Percentiles rank a stretch among this genome's conserved stretches.
These are phyloP conservation scores for Plusia festucae DNA, from an alignment of 2,888 invertebrate genomes.

Conservation along the genomic window DNA sequence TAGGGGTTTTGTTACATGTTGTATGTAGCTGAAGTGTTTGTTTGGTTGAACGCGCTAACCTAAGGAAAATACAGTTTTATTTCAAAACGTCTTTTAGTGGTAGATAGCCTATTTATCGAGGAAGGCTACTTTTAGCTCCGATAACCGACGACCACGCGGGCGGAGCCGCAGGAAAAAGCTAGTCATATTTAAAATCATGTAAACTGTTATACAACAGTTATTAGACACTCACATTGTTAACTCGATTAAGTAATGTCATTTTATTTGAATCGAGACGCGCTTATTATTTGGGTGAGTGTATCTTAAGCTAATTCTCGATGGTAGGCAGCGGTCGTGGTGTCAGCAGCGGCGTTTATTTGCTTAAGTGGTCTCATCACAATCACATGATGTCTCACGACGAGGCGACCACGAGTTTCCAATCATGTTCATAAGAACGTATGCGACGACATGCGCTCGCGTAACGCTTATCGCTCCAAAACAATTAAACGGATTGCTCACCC, in stretches of 20 bases:
- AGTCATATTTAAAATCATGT: slow-evolving; percentile 23
- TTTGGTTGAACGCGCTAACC: no score
- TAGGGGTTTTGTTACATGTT: no score
- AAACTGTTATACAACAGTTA: slow-evolving; percentile 10
- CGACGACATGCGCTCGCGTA: slow-evolving; percentile 66
- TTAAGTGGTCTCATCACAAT: slow-evolving; percentile 87
- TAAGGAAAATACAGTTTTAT: no score
- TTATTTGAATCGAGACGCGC: slow-evolving; percentile 36
- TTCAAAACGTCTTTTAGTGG: no score
- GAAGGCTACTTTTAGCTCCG: no score
- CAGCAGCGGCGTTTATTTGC: slow-evolving; percentile 78
- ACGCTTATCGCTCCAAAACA: slow-evolving; percentile 71
- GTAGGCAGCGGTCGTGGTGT: slow-evolving; percentile 68
- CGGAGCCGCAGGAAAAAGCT: no score
- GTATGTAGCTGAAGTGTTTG: no score
- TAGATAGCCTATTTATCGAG: no score
- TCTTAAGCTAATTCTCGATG: slow-evolving; percentile 73
- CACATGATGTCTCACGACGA: slow-evolving; percentile 86
- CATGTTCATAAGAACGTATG: slow-evolving; percentile 66
- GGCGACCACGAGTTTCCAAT: slow-evolving; percentile 83
- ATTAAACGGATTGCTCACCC: slow-evolving; percentile 75
- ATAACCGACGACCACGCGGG: no score
- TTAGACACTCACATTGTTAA: not conserved
- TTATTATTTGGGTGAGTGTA: slow-evolving; percentile 60
- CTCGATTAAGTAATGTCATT: slow-evolving; percentile 28